Conservation (phyloP, 1,140 invertebrate species). For the Cryptotermes secundus region DNA sequence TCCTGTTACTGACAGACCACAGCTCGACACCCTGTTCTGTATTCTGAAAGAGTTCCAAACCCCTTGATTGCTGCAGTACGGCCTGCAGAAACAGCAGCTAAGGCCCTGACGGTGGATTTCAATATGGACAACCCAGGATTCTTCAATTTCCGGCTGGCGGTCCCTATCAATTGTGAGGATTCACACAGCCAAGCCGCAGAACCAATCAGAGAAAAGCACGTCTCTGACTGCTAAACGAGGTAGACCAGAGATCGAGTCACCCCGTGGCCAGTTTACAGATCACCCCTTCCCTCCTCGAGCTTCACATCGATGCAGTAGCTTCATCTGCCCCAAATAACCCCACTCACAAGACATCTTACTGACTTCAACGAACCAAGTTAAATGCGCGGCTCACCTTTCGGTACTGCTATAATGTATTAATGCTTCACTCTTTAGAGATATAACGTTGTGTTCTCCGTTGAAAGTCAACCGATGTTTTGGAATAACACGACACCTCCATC, state of each 20-base stretch:
- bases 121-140: constrained; percentile 24
- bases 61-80: not conserved
- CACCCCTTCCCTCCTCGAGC: not conserved
- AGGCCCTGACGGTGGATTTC: not conserved
- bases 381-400: not conserved
- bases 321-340: not conserved
- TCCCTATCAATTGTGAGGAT: constrained; percentile 1
- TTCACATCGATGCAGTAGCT: not conserved
- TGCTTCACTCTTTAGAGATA: no score
- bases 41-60: not conserved
- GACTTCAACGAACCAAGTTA: constrained; percentile 24
- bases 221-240: constrained; percentile 26
- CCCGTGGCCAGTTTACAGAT: constrained; percentile 26
- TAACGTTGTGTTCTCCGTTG: no score
- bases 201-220: constrained; percentile 22
- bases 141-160: constrained; percentile 20
- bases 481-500: no score
- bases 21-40: not conserved
- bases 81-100: not conserved
- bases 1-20: not conserved
- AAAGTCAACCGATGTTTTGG: no score
- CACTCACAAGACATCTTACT: not conserved
- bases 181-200: not conserved
- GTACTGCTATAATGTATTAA: not conserved
- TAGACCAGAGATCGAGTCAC: not conserved